Evolutionary conservation across 1,140 invertebrate genomes (phyloP).

Genomic region (Aphelenchoides avenae): DNA sequence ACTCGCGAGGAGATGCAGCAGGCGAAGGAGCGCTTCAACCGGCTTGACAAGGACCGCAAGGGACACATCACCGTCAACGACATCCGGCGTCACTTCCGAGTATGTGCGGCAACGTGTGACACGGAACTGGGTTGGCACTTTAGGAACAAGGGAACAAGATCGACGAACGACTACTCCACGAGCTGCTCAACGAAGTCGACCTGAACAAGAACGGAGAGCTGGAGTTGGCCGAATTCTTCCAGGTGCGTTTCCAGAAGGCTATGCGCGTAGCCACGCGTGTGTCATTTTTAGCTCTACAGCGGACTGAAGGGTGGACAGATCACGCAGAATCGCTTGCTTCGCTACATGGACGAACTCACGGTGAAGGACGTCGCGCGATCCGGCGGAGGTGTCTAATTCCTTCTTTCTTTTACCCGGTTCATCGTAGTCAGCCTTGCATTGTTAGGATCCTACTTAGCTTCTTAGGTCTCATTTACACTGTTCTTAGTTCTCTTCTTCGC

Average conservation of each 20-base stretch:
- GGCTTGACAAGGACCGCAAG: slow-evolving; percentile 89
- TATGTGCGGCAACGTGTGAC: slow-evolving; percentile 60
- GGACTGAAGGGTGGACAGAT: slow-evolving; percentile 57
- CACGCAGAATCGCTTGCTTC: slow-evolving; percentile 52
- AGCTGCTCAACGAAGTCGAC: slow-evolving; percentile 94
- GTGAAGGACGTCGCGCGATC: slow-evolving; percentile 30
- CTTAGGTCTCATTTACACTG: too few species aligned
- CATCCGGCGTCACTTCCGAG: slow-evolving; percentile 86
- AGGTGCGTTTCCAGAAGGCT: slow-evolving; percentile 68
- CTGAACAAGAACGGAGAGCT: slow-evolving; percentile 98
- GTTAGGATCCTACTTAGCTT: too few species aligned
- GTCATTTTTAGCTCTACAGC: slow-evolving; percentile 52
- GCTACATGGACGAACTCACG: slow-evolving; percentile 56
- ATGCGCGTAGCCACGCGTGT: slow-evolving; percentile 3
- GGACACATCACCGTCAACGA: slow-evolving; percentile 97
- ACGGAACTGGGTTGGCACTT: too few species aligned
- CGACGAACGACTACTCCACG: slow-evolving; percentile 88
- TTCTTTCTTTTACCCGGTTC: not conserved
- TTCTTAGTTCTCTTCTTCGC: too few species aligned
- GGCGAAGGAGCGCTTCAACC: slow-evolving; percentile 89
- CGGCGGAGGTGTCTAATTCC: slow-evolving; percentile 36
- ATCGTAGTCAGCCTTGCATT: too few species aligned
- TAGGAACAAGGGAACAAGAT: slow-evolving; percentile 85
- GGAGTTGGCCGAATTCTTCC: slow-evolving; percentile 94
- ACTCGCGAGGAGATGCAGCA: slow-evolving; percentile 87